Conservation (phyloP, 2,888 invertebrate species). For the Fragum fragum region DNA sequence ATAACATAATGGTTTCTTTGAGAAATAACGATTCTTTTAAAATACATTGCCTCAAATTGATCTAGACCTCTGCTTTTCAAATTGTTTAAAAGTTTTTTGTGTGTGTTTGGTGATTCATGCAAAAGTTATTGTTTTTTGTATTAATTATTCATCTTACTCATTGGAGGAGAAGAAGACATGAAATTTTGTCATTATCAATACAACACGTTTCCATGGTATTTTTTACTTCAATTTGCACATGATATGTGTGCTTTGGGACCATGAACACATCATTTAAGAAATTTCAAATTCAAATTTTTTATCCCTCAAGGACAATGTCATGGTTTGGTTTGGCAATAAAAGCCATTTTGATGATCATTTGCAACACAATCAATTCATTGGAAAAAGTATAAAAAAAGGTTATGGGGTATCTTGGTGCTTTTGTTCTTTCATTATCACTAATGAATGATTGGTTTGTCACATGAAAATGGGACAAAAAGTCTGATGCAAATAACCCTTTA, state of each 20-base stretch:
- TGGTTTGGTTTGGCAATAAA: constrained; percentile 8
- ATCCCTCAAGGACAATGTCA: constrained; percentile 5
- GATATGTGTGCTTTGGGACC: constrained; percentile 19
- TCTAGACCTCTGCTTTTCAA: background rate
- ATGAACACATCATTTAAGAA: background rate
- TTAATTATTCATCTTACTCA: constrained; percentile 33
- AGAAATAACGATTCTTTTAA: too few species aligned
- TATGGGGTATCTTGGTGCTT: constrained; percentile 25
- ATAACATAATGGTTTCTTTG: too few species aligned
- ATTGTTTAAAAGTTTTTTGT: background rate
- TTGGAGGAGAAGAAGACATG: constrained; percentile 13
- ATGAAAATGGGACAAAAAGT: background rate
- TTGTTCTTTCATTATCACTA: constrained; percentile 16
- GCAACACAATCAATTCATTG: constrained; percentile 11
- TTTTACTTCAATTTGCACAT: constrained; percentile 2
- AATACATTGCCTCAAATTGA: too few species aligned
- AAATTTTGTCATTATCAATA: constrained; percentile 22
- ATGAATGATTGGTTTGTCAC: constrained; percentile 9
- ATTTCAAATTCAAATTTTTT: constrained; percentile 23
- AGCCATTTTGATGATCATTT: background rate
- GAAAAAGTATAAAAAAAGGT: constrained; percentile 16
- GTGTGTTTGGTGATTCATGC: constrained; percentile 22
- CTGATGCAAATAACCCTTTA: too few species aligned
- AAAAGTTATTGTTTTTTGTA: constrained; percentile 25
- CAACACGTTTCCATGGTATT: constrained; percentile 8